phyloP scores from a whole-genome alignment of 2,797 vertebrate species.

The Melanogrammus aeglefinus region DNA sequence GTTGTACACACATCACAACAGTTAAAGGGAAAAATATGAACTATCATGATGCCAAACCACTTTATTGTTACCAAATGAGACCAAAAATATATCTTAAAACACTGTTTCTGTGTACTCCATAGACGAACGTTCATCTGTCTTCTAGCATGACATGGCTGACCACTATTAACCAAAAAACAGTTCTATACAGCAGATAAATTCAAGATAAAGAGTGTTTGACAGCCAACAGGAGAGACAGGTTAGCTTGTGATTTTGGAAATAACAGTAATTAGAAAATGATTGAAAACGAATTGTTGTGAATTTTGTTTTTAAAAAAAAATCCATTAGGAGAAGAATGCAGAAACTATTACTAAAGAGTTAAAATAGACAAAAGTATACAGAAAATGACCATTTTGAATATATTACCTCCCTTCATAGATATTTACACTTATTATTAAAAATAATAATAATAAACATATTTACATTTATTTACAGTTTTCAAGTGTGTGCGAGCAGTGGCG shows the following conservation, averaged over 20 bases:
- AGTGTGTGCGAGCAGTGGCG: no score
- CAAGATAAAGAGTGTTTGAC: no score
- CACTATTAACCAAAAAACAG: neutral
- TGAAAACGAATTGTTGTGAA: neutral
- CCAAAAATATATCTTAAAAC: neutral
- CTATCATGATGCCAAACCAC: neutral
- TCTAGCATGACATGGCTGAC: neutral
- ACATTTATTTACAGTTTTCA: neutral
- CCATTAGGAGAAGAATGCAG: neutral
- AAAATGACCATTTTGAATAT: neutral
- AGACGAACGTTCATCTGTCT: neutral
- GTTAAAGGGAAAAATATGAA: neutral
- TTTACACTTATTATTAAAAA: conserved; percentile 8
- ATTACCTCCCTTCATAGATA: neutral
- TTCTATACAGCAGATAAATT: neutral
- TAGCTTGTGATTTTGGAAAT: neutral
- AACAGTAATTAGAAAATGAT: neutral
- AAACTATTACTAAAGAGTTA: neutral
- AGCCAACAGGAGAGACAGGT: neutral
- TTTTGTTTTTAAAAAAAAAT: neutral
- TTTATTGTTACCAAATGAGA: neutral
- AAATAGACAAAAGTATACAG: neutral
- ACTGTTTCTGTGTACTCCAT: neutral
- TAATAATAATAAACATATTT: neutral
- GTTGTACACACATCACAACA: neutral